Percentiles rank a stretch among this genome's conserved stretches.
These are phyloP conservation scores for Bellardia pandia DNA, from an alignment of 2,888 invertebrate genomes.

Conservation along the genomic window DNA sequence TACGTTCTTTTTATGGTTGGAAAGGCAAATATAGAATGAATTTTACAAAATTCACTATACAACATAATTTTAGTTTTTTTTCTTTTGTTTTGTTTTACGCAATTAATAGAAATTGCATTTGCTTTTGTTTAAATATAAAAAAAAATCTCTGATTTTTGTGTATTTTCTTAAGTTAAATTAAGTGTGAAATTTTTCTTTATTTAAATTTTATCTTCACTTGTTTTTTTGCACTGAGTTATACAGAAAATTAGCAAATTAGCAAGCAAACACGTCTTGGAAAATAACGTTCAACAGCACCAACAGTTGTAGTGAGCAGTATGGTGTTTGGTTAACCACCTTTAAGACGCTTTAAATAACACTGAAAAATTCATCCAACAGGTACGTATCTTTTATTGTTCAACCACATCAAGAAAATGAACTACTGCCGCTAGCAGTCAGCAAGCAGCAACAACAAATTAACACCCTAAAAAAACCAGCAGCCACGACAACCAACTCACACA, in stretches of 20 bases:
- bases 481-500: slow-evolving; percentile 52
- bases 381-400: slow-evolving; percentile 80
- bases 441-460: slow-evolving; percentile 44
- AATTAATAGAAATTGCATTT: not conserved
- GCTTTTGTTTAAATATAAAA: slow-evolving; percentile 13
- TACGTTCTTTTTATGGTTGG: slow-evolving; percentile 81
- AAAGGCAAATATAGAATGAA: slow-evolving; percentile 80
- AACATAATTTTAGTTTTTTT: slow-evolving; percentile 62
- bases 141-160: not conserved
- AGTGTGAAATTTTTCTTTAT: too few relatives aligned
- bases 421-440: slow-evolving; percentile 38
- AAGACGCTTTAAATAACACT: slow-evolving; percentile 79
- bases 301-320: not conserved
- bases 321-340: slow-evolving; percentile 57
- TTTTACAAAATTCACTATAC: slow-evolving; percentile 75
- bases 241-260: too few relatives aligned
- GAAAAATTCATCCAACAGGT: slow-evolving; percentile 79
- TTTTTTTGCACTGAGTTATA: not conserved
- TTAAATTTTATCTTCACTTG: not conserved
- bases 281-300: not conserved
- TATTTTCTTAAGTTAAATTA: too few relatives aligned
- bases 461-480: slow-evolving; percentile 24
- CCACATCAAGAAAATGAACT: slow-evolving; percentile 53
- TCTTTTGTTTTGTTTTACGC: slow-evolving; percentile 2
- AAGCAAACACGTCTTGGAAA: too few relatives aligned